phyloP scores from a whole-genome alignment of 2,888 invertebrate genomes.

The Phortica okadai region DNA sequence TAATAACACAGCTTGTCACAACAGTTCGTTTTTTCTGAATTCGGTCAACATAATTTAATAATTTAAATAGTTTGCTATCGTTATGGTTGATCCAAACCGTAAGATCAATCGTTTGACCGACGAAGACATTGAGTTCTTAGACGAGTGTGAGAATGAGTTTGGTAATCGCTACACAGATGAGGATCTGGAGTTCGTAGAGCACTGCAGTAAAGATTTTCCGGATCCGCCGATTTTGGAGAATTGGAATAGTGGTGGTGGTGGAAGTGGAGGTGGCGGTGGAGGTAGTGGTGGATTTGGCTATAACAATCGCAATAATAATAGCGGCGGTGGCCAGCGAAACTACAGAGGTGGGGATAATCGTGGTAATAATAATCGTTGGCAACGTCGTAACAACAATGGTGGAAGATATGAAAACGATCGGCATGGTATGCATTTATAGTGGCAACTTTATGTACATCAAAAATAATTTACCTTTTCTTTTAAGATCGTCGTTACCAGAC shows the following conservation, averaged over 20 bases:
- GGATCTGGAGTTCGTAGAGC: conserved; percentile 80
- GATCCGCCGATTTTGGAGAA: conserved; percentile 81
- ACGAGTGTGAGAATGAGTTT: conserved; percentile 81
- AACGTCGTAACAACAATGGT: conserved; percentile 42
- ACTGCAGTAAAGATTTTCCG: conserved; percentile 73
- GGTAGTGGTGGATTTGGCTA: conserved; percentile 45
- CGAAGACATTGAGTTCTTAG: conserved; percentile 80
- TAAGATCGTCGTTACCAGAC: conserved; percentile 24
- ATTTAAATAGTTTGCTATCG: conserved; percentile 19
- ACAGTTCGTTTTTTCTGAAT: no score
- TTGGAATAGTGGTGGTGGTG: conserved; percentile 74
- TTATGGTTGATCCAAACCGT: conserved; percentile 76
- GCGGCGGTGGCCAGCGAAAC: conserved; percentile 47
- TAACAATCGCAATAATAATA: conserved; percentile 44
- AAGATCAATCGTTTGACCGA: conserved; percentile 78
- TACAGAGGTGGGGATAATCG: conserved; percentile 46
- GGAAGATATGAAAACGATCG: conserved; percentile 22
- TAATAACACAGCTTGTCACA: no score
- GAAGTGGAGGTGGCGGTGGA: conserved; percentile 38
- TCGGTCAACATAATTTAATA: neutral
- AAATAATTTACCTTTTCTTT: neutral
- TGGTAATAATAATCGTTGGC: conserved; percentile 48
- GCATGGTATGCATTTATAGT: neutral
- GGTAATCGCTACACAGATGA: conserved; percentile 80
- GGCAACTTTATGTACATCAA: neutral